These are phyloP conservation scores for Hybos culiciformis DNA, from an alignment of 2,888 invertebrate genomes.

Conservation along the genomic window DNA sequence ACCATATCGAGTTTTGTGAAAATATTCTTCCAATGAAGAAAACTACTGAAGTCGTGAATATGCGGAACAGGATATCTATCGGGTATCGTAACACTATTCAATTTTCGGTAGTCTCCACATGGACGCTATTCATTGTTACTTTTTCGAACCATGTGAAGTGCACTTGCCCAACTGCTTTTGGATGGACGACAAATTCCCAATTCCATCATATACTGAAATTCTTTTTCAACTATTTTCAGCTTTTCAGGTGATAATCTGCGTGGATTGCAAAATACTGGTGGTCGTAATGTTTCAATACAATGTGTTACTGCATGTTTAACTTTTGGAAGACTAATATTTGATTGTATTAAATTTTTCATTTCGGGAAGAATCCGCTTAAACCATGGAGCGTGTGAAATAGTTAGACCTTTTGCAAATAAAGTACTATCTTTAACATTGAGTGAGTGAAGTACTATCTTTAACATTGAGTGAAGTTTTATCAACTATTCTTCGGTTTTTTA, in stretches of 20 bases:
- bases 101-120: background rate
- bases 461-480: too few species aligned
- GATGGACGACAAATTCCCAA: slow-evolving; percentile 18
- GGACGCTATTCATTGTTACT: background rate
- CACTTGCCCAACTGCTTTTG: slow-evolving; percentile 23
- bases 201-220: background rate
- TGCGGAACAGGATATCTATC: background rate
- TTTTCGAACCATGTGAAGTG: background rate
- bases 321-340: too few species aligned
- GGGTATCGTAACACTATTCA: background rate
- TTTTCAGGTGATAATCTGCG: slow-evolving; percentile 10
- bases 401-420: too few species aligned
- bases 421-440: too few species aligned
- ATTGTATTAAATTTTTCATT: too few species aligned
- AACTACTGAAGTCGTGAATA: slow-evolving; percentile 5
- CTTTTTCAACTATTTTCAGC: background rate
- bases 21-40: slow-evolving; percentile 4
- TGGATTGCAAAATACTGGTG: background rate
- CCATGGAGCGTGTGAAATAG: too few species aligned
- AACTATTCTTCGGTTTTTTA: too few species aligned
- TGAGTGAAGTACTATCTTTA: too few species aligned
- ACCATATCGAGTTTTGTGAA: slow-evolving; percentile 8
- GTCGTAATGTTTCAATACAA: slow-evolving; percentile 1
- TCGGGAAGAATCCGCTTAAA: too few species aligned
- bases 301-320: too few species aligned